Evolutionary conservation across 2,797 vertebrate genomes (phyloP).

Genomic region (Sebastes nivosus): DNA sequence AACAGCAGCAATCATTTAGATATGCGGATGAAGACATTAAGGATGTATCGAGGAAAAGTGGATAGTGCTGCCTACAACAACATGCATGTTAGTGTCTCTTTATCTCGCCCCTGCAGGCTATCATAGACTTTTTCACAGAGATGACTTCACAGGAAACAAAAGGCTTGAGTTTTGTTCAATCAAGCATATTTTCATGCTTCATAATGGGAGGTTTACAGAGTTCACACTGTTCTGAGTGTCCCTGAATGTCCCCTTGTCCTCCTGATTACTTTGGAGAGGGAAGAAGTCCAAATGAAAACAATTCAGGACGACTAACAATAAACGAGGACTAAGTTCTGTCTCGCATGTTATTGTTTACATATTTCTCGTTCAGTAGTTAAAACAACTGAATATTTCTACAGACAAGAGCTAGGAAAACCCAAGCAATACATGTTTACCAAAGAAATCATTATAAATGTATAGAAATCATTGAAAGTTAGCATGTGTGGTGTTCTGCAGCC

Average conservation of each 20-base stretch:
- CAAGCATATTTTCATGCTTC: neutral
- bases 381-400: neutral
- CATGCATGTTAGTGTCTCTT: neutral
- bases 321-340: neutral
- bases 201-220: neutral
- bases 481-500: neutral
- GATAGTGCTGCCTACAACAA: neutral
- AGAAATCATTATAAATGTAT: neutral
- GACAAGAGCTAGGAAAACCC: neutral
- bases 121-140: neutral
- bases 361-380: neutral
- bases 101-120: neutral
- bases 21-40: neutral
- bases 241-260: neutral
- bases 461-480: neutral
- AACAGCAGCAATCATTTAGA: neutral
- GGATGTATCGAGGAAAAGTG: neutral
- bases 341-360: neutral
- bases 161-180: neutral
- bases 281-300: neutral
- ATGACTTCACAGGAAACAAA: neutral
- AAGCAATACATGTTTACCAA: neutral
- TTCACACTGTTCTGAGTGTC: neutral
- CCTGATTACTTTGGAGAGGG: neutral
- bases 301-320: neutral